Conservation (phyloP, 92 coral and sea anemone genomes). For the Phenganax subtilis region DNA sequence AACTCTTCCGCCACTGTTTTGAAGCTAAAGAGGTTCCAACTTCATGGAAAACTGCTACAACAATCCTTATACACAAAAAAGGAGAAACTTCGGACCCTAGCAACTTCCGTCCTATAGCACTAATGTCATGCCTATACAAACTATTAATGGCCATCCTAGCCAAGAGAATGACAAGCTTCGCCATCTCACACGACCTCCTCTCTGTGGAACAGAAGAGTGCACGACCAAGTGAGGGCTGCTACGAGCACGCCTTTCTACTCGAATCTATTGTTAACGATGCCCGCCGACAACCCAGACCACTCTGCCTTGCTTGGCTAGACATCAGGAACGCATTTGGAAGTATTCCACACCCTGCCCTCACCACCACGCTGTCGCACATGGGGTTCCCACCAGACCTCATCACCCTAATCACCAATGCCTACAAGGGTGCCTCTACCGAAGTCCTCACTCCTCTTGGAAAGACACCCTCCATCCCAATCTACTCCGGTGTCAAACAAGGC, state of each 20-base stretch:
- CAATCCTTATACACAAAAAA: conserved; percentile 13
- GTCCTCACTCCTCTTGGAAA: conserved; percentile 9
- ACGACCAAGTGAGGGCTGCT: background rate
- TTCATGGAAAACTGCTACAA: conserved; percentile 15
- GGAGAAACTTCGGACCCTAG: background rate
- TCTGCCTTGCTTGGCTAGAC: background rate
- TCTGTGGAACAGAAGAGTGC: too few relatives aligned
- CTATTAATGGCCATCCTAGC: background rate
- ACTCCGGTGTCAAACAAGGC: background rate
- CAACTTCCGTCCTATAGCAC: conserved; percentile 19
- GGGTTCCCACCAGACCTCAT: background rate
- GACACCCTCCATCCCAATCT: too few relatives aligned
- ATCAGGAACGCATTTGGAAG: too few relatives aligned
- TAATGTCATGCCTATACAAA: background rate
- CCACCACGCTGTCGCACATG: too few relatives aligned
- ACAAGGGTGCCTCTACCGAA: conserved; percentile 13
- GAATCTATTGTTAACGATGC: background rate
- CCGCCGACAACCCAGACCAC: background rate
- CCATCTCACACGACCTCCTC: too few relatives aligned
- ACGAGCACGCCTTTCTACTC: background rate
- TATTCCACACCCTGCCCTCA: too few relatives aligned
- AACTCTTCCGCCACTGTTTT: background rate
- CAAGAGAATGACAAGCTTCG: too few relatives aligned
- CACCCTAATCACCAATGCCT: background rate
- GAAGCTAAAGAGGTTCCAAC: background rate